phyloP scores from a whole-genome alignment of 2,888 invertebrate species.

The Hyposoter dolosus region DNA sequence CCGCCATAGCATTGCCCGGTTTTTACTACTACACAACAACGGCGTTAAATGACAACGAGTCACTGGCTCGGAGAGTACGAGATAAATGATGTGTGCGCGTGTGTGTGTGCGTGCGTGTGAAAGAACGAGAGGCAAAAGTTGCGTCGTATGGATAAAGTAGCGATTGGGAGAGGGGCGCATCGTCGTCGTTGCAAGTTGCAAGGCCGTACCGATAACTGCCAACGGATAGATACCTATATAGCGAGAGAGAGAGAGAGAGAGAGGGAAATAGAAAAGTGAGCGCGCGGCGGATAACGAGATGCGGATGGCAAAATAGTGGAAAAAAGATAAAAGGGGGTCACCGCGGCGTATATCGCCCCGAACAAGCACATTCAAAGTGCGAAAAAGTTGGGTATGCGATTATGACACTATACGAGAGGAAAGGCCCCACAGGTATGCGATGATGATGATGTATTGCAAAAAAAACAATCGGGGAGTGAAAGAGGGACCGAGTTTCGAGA shows the following conservation, averaged over 20 bases:
- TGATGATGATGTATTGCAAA: no score
- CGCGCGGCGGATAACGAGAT: constrained; percentile 41
- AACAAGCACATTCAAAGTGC: no score
- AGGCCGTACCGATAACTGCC: constrained; percentile 52
- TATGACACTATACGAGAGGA: no score
- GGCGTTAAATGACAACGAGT: constrained; percentile 59
- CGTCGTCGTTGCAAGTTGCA: constrained; percentile 13
- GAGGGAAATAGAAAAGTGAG: constrained; percentile 50
- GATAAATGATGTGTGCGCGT: constrained; percentile 57
- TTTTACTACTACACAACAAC: constrained; percentile 54
- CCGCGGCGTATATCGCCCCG: neutral
- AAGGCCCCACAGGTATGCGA: no score
- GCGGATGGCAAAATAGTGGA: constrained; percentile 10
- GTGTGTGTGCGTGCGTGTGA: constrained; percentile 7
- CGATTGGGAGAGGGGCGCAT: constrained; percentile 25
- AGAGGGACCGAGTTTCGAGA: neutral
- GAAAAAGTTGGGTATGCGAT: no score
- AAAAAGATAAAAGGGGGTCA: constrained; percentile 50
- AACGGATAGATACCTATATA: constrained; percentile 5
- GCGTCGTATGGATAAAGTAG: constrained; percentile 6
- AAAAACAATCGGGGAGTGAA: neutral
- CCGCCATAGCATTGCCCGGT: constrained; percentile 16
- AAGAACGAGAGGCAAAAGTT: constrained; percentile 57
- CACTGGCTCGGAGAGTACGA: constrained; percentile 20
- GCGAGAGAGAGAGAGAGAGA: constrained; percentile 28